Base-by-base conservation (phyloP, 2,888 invertebrate genomes). In the Rhamphomyia laevipes region DNA sequence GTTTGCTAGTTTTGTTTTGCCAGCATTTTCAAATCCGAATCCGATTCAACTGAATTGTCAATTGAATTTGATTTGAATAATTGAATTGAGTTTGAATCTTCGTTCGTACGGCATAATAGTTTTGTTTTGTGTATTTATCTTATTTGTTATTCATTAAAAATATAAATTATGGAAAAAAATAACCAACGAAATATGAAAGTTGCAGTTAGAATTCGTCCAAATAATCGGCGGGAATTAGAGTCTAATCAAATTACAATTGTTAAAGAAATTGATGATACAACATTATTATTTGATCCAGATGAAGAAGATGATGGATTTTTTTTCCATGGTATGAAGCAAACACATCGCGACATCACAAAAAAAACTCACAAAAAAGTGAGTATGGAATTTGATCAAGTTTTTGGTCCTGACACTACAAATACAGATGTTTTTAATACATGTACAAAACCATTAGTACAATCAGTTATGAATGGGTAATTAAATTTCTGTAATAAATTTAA, bases 201-300 rank as follows among this genome's bases (percentile, higher is more conserved):
- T 5, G 84, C 85, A 46, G 86, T 93, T 1, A 76, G 93, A 43
- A 84, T 92, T 3, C 74, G 93, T n/a, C 92, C 92, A 3, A 73
- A 80, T 46, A 90, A 84, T 68, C 71, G 74, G 0, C 76, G 71
- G 31, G 92, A 92, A 70, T 59, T 70, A 51, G 71, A 73, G n/a
- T 72, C 70, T 31, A 77, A 77, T 59, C 73, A 73, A 60, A 81
- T 85, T 50, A 74, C 75, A 44, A 78, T 89, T 16, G 77, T 93
- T 0, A 82, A 84, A 62, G 78, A 86, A 0, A 75, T 90, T 37
- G 88, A 90, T 60, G 78, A 83, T 3, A 78, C 78, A 51, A 80
- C 86, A 70, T 66, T 94, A 12, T 79, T 92, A 7, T 94, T 94
- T 62, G 94, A 94, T 64, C 93, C 93, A 0, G 86, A 87, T 60